Conservation (phyloP, 2,113 vertebrate genomes). For the Climacteris rufus region DNA sequence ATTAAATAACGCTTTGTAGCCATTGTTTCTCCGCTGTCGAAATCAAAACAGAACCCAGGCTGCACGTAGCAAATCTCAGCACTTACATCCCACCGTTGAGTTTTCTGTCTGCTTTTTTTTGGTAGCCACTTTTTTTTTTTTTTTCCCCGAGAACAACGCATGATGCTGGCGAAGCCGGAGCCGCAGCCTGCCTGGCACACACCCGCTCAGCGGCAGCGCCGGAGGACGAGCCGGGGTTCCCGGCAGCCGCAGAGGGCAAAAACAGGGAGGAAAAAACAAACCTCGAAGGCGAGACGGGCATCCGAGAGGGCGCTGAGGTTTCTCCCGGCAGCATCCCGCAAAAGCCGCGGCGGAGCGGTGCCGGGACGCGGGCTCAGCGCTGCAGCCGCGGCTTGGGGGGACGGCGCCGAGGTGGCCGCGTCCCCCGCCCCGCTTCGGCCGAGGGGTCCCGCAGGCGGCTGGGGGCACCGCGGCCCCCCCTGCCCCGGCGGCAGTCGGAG, state of each 20-base stretch:
- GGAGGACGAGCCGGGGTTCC: not conserved
- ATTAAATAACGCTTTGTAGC: constrained; percentile 55
- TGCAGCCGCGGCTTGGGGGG: not conserved
- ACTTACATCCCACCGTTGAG: not conserved
- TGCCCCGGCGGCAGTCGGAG: not conserved
- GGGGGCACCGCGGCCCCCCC: not conserved
- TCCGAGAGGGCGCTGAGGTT: not conserved
- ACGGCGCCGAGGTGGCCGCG: not conserved
- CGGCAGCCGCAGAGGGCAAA: not conserved
- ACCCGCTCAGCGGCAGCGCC: not conserved
- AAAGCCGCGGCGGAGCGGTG: not conserved
- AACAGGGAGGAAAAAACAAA: not conserved
- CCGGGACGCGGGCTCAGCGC: not conserved
- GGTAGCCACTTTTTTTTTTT: not conserved
- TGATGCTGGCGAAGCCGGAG: not conserved
- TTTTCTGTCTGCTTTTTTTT: not conserved
- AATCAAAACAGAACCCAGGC: constrained; percentile 54
- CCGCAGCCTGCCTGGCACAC: not conserved
- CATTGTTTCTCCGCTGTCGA: constrained; percentile 30
- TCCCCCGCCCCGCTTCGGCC: not conserved
- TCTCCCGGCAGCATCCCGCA: not conserved
- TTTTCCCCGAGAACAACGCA: not conserved
- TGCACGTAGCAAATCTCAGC: constrained; percentile 4
- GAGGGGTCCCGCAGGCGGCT: not conserved
- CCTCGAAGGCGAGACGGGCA: not conserved